phyloP scores from a whole-genome alignment of 2,888 invertebrate species.

The Rotaria socialis region DNA sequence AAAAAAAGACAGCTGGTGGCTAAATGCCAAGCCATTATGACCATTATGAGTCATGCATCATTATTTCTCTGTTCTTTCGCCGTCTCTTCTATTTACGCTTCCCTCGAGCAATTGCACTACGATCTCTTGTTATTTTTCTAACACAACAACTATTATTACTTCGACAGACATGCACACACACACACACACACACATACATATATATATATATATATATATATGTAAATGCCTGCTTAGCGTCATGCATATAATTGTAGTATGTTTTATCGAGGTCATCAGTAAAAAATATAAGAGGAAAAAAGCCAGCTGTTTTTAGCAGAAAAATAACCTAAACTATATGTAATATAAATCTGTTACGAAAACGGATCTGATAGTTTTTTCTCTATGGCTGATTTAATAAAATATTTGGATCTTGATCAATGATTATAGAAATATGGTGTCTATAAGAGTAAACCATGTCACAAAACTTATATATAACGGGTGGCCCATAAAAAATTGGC shows the following conservation, averaged over 20 bases:
- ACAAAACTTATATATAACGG: too few relatives aligned
- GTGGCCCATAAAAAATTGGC: too few relatives aligned
- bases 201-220: conserved; percentile 4
- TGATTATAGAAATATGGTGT: background rate
- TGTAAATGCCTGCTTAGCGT: background rate
- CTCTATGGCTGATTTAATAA: background rate
- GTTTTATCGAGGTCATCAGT: background rate
- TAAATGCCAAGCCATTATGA: background rate
- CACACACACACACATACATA: too few relatives aligned
- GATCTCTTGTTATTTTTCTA: conserved; percentile 11
- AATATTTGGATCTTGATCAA: background rate
- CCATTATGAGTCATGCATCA: background rate
- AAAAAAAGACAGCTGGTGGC: background rate
- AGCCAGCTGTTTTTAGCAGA: background rate
- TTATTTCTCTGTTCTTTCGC: background rate
- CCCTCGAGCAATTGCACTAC: conserved; percentile 26
- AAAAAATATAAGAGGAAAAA: background rate
- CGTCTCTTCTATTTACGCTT: background rate
- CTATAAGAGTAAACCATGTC: background rate
- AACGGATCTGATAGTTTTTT: too few relatives aligned
- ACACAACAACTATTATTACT: conserved; percentile 10
- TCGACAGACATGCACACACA: background rate
- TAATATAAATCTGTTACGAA: too few relatives aligned
- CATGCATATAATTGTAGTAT: background rate
- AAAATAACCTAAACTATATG: background rate